Percentiles rank a stretch among this genome's conserved stretches.
Evolutionary conservation across 2,888 invertebrate genomes (phyloP).

Genomic region (Yponomeuta plumbellus): DNA sequence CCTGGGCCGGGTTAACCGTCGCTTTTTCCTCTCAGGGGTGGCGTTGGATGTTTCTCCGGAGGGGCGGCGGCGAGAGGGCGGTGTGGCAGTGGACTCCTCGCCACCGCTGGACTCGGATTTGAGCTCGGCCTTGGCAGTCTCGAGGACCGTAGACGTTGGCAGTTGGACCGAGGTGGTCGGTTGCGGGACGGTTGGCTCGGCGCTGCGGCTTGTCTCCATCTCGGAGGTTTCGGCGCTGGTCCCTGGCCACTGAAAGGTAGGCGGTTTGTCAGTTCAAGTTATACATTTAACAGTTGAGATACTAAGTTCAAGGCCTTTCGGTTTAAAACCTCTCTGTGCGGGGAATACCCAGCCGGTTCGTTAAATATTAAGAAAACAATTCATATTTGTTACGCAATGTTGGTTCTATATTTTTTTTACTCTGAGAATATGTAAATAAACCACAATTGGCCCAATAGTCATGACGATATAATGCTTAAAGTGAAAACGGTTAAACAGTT

Average conservation of each 20-base stretch:
- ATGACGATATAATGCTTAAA: too few species aligned
- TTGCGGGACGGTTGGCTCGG: conserved; percentile 20
- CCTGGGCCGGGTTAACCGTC: conserved; percentile 65
- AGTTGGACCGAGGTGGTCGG: conserved; percentile 7
- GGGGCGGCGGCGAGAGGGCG: conserved; percentile 56
- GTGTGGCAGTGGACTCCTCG: conserved; percentile 30
- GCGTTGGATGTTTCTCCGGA: conserved; percentile 45
- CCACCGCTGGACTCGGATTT: conserved; percentile 32
- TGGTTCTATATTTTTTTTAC: too few species aligned
- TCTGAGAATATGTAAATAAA: too few species aligned
- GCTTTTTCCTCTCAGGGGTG: conserved; percentile 68
- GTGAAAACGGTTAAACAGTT: too few species aligned
- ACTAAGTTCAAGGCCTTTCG: too few species aligned
- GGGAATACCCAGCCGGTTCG: too few species aligned
- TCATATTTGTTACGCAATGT: too few species aligned
- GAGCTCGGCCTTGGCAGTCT: conserved; percentile 29
- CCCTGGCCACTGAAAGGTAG: conserved; percentile 50
- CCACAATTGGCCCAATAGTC: too few species aligned
- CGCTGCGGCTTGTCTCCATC: conserved; percentile 32
- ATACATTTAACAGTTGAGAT: too few species aligned
- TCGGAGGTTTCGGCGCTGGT: conserved; percentile 40
- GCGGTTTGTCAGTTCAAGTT: too few species aligned
- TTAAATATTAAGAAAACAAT: too few species aligned
- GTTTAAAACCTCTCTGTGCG: too few species aligned
- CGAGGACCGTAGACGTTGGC: conserved; percentile 10